Base-by-base conservation (phyloP, 2,797 vertebrate genomes). In the Tenualosa thibaudeaui region DNA sequence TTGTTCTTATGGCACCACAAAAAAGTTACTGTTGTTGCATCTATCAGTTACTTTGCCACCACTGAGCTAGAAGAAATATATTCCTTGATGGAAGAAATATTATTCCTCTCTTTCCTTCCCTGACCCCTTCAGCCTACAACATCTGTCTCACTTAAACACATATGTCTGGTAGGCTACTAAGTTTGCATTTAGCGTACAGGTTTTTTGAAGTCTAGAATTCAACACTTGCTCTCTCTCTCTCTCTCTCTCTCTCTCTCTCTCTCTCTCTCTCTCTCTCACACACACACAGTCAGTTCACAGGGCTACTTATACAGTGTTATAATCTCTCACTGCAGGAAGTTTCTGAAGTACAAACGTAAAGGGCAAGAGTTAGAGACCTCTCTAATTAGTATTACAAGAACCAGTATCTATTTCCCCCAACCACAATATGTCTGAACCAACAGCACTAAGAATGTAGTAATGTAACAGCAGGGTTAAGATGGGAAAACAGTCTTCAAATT, bases 291-390 rank as follows among this genome's bases (percentile, higher is more conserved):
- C 31, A 75, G 37, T 43, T 75, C 40, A 78, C 40, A 78, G 17
- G 71, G 40, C 37, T 43, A 78, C 15, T 43, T 75, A 31, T 40
- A 75, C 31, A 75, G 68, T 75, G 40, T 56, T 56, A 22, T 17
- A 71, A 78, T 43, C 19, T 78, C 71, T 46, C 71, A 9, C 37
- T 78, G 40, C 71, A 78, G 71, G 71, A 43, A 46, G 37, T 75
- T 37, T 19, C 37, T 43, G 4, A 43, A 75, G 31, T 40, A 19
- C 71, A 78, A 71, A n/a, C 24, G 58, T 24, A 60, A n/a, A 60
- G 58, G 22, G n/a, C n/a, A 60, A 60, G 65, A 37, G 9, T 68
- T 68, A 2, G 65, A 68, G 31, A 17, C 19, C 37, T 46, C 71
- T 46, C 13, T 19, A 43, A 40, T 17, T 17, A 43, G 43, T 43